Conservation (phyloP, 1,140 invertebrate species). For the Brachystomella parvula region DNA sequence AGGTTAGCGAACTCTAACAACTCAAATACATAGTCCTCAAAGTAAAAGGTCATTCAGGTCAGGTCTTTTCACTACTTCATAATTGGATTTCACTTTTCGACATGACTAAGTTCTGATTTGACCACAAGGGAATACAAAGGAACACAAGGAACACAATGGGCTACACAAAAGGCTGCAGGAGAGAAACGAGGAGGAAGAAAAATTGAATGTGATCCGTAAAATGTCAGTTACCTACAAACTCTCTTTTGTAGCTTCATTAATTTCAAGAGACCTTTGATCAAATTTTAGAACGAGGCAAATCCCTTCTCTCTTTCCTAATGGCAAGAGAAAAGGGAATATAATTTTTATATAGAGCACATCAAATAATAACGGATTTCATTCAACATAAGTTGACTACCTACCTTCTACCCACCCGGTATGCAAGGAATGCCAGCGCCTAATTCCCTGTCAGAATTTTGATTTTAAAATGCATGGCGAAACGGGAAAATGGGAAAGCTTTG, state of each 20-base stretch:
- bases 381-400: too few relatives aligned
- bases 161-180: slow-evolving; percentile 1
- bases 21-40: background rate
- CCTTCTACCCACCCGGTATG: too few relatives aligned
- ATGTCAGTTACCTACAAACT: background rate
- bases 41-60: slow-evolving; percentile 33
- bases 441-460: too few relatives aligned
- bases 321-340: too few relatives aligned
- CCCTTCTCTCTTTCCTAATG: too few relatives aligned
- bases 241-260: background rate
- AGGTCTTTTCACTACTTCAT: slow-evolving; percentile 36
- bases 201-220: background rate
- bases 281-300: too few relatives aligned
- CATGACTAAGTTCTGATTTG: slow-evolving; percentile 32
- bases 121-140: slow-evolving; percentile 28
- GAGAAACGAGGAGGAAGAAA: slow-evolving; percentile 12
- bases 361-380: too few relatives aligned
- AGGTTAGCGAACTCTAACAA: background rate
- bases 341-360: too few relatives aligned
- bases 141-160: slow-evolving; percentile 11
- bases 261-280: background rate
- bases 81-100: slow-evolving; percentile 35
- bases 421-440: too few relatives aligned
- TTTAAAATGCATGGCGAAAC: too few relatives aligned
- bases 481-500: too few relatives aligned